phyloP scores from a whole-genome alignment of 2,113 vertebrate species.

The Vidua macroura region DNA sequence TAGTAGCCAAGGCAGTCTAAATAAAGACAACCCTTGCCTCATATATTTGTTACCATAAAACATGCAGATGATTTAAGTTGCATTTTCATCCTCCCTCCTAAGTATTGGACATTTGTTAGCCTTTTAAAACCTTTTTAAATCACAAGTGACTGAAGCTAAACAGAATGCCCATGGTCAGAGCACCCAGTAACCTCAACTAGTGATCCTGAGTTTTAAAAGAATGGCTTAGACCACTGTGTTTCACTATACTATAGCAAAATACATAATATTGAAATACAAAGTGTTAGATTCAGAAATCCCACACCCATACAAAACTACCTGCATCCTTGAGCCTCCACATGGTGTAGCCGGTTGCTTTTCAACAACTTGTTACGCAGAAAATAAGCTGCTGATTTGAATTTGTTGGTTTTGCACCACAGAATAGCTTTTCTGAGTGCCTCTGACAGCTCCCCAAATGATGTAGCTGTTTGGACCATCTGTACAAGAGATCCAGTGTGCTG shows the following conservation, averaged over 20 bases:
- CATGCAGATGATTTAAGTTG: not conserved
- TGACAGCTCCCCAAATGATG: constrained; percentile 68
- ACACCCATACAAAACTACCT: constrained; percentile 49
- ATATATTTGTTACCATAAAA: not conserved
- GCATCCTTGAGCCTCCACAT: constrained; percentile 74
- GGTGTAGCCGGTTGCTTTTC: constrained; percentile 76
- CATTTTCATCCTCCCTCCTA: not conserved
- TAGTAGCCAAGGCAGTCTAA: not conserved
- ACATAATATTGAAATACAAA: not conserved
- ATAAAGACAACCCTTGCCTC: not conserved
- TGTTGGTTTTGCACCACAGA: constrained; percentile 70
- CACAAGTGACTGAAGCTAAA: not conserved
- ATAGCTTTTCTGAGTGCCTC: constrained; percentile 67
- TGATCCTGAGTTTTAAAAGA: not conserved
- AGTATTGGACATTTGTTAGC: not conserved
- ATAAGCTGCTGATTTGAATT: constrained; percentile 52
- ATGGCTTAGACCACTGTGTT: not conserved
- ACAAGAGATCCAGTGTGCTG: constrained; percentile 28
- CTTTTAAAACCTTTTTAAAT: not conserved
- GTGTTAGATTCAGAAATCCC: not conserved
- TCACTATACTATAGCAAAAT: not conserved
- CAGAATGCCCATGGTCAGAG: not conserved
- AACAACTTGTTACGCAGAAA: constrained; percentile 75
- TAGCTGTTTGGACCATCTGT: constrained; percentile 51
- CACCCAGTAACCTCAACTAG: not conserved